Evolutionary conservation across 2,888 invertebrate genomes (phyloP).

Genomic region (Bombyx huttoni): DNA sequence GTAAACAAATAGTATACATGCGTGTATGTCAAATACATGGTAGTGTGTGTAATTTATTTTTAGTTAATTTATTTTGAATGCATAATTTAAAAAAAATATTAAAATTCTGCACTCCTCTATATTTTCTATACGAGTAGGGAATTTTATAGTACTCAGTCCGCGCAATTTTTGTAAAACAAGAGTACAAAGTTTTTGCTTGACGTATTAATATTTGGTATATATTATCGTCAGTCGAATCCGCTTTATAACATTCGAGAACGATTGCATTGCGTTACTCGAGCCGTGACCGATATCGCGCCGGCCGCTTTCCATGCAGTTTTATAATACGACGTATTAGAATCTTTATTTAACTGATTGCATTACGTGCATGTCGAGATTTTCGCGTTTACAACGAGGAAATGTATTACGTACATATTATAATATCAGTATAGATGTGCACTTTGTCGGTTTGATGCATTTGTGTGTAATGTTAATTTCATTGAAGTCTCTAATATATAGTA

Average conservation of each 20-base stretch:
- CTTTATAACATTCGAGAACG: conserved; percentile 12
- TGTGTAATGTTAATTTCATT: too few relatives aligned
- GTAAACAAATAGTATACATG: too few relatives aligned
- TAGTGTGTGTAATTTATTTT: too few relatives aligned
- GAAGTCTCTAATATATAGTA: too few relatives aligned
- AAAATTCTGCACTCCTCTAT: too few relatives aligned
- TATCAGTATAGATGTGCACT: too few relatives aligned
- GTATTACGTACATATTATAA: not conserved
- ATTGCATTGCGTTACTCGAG: conserved; percentile 27
- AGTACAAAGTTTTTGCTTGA: not conserved
- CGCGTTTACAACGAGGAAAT: conserved; percentile 18
- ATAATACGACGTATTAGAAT: conserved; percentile 7
- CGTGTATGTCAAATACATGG: too few relatives aligned
- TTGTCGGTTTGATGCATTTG: not conserved
- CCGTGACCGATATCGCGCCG: conserved; percentile 36
- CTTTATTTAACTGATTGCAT: conserved; percentile 12
- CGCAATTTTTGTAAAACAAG: too few relatives aligned
- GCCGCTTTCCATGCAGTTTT: conserved; percentile 26
- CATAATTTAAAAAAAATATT: too few relatives aligned
- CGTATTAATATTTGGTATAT: not conserved
- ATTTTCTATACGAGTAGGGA: too few relatives aligned
- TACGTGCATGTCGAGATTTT: conserved; percentile 3
- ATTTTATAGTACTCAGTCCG: too few relatives aligned
- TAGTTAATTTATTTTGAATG: too few relatives aligned
- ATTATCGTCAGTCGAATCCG: not conserved